These are phyloP conservation scores for Emydocephalus ijimae DNA, from an alignment of 2,113 vertebrate genomes.

Conservation along the genomic window DNA sequence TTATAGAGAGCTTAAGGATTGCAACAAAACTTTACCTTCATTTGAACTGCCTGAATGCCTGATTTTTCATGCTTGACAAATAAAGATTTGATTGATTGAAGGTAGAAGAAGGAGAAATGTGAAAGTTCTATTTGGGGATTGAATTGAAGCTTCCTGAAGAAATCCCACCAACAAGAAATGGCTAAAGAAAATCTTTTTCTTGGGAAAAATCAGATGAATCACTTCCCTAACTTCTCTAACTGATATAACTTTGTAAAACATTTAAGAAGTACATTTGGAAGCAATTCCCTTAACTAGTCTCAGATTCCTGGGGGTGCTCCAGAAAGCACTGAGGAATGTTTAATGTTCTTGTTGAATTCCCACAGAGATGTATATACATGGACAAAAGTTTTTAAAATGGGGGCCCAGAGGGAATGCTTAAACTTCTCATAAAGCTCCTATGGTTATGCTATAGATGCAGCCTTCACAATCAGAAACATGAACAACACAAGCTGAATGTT, in stretches of 20 bases:
- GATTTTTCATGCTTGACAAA: no score
- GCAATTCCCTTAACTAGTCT: background rate
- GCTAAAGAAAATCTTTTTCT: background rate
- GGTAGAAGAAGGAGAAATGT: background rate
- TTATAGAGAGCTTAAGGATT: no score
- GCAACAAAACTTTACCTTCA: no score
- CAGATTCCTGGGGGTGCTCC: background rate
- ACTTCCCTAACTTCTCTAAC: background rate
- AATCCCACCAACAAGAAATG: no score
- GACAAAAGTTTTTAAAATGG: background rate
- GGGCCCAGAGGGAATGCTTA: no score
- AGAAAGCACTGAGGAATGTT: background rate
- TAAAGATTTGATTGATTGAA: background rate
- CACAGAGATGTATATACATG: background rate
- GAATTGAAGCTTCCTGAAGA: no score
- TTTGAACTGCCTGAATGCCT: no score
- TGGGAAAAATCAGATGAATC: background rate
- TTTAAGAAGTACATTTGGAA: background rate
- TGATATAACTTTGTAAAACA: background rate
- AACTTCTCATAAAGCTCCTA: background rate
- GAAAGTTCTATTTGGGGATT: no score
- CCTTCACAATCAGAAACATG: background rate
- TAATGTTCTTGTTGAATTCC: background rate
- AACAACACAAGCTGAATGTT: background rate
- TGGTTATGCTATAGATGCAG: background rate